These are phyloP conservation scores for Tricholaema leucomelas DNA, from an alignment of 2,113 vertebrate genomes.

Conservation along the genomic window DNA sequence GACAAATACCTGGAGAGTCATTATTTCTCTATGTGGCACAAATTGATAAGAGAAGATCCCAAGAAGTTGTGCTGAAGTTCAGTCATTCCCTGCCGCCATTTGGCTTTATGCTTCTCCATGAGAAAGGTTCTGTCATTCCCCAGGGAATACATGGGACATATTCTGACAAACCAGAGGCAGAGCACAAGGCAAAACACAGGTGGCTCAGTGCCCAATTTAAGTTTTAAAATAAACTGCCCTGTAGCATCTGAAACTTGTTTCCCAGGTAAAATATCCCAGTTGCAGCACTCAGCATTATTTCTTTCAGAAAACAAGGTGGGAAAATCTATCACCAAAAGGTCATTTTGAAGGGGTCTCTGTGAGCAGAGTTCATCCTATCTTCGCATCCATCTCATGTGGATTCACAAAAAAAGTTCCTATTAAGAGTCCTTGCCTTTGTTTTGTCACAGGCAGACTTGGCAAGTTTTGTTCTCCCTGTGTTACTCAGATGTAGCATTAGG, in stretches of 20 bases:
- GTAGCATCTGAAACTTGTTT: background rate
- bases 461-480: background rate
- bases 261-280: background rate
- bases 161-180: background rate
- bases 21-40: background rate
- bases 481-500: background rate
- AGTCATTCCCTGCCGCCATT: rapidly evolving
- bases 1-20: background rate
- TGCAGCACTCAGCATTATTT: background rate
- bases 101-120: rapidly evolving
- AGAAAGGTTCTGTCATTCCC: background rate
- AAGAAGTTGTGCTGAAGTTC: background rate
- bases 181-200: background rate
- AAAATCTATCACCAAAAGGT: background rate
- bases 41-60: background rate
- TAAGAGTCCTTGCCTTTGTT: background rate
- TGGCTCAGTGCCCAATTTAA: background rate
- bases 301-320: background rate
- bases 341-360: background rate
- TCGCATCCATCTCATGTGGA: background rate
- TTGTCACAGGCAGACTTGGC: background rate
- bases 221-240: background rate
- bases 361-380: background rate
- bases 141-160: background rate
- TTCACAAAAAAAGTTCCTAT: background rate